These are phyloP conservation scores for Apomyelois bistriatella DNA, from an alignment of 2,888 invertebrate genomes.

Conservation along the genomic window DNA sequence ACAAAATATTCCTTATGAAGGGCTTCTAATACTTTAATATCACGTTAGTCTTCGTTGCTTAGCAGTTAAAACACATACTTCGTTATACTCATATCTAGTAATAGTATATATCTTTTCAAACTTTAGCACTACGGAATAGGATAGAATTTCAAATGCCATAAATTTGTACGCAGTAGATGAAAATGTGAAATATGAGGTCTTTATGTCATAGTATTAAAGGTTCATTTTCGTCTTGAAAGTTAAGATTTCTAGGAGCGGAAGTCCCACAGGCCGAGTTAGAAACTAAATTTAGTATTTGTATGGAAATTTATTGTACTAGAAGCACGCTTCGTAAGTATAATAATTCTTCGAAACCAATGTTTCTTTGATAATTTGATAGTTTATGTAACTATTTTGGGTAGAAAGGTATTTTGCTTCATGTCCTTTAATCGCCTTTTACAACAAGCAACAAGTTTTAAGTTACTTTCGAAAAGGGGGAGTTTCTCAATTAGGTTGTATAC, in stretches of 20 bases:
- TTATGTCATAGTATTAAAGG: background rate
- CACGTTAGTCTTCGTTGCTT: too few species aligned
- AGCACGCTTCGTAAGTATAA: constrained; percentile 11
- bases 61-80: too few species aligned
- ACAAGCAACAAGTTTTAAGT: too few species aligned
- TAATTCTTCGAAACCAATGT: constrained; percentile 2
- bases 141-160: too few species aligned
- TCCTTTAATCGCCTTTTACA: too few species aligned
- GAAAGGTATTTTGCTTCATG: too few species aligned
- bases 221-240: background rate
- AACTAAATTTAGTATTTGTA: constrained; percentile 26
- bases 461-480: too few species aligned
- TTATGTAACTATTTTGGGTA: background rate
- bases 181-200: constrained; percentile 1
- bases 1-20: too few species aligned
- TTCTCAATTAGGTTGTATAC: too few species aligned
- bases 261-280: constrained; percentile 21
- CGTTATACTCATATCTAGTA: too few species aligned
- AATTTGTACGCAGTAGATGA: background rate
- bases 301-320: constrained; percentile 24
- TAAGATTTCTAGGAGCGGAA: background rate
- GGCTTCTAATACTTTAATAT: too few species aligned
- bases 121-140: background rate
- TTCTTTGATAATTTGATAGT: constrained; percentile 8
- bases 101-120: background rate